Conservation (phyloP, 2,888 invertebrate genomes). For the Strigamia transsilvanica region DNA sequence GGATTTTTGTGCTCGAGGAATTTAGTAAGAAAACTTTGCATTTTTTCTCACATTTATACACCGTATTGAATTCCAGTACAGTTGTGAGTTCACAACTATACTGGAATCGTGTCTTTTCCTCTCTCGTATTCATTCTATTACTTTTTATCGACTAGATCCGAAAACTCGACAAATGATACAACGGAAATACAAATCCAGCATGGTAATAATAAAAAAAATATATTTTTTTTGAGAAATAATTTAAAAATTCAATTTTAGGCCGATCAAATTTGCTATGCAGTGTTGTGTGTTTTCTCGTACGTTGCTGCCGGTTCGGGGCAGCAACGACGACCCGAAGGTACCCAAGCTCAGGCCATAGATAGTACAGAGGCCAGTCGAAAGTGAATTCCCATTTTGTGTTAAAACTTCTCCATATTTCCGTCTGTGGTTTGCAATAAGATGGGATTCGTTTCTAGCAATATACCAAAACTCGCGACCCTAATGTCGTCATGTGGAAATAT, state of each 20-base stretch:
- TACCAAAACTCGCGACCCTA: slow-evolving; percentile 15
- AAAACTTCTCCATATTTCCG: neutral
- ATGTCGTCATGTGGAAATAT: slow-evolving; percentile 26
- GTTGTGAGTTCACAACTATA: no score
- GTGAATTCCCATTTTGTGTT: slow-evolving; percentile 20
- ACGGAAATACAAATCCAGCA: slow-evolving; percentile 95
- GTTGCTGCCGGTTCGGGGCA: slow-evolving; percentile 81
- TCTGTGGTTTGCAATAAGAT: slow-evolving; percentile 36
- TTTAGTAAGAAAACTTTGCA: slow-evolving; percentile 84
- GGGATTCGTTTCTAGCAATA: slow-evolving; percentile 35
- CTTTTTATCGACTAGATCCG: slow-evolving; percentile 78
- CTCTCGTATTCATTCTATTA: neutral
- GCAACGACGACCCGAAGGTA: slow-evolving; percentile 56
- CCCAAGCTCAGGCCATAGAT: slow-evolving; percentile 24
- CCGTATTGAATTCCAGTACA: no score
- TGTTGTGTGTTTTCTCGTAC: slow-evolving; percentile 98
- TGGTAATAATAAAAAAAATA: slow-evolving; percentile 74
- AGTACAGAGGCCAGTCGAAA: neutral
- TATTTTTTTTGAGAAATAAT: no score
- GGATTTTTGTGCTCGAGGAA: slow-evolving; percentile 99
- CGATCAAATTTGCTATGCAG: slow-evolving; percentile 99
- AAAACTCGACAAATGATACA: slow-evolving; percentile 96
- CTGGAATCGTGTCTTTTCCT: slow-evolving; percentile 61
- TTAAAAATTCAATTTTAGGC: slow-evolving; percentile 72
- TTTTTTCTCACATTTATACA: no score